Conservation (phyloP, 2,113 vertebrate species). For the Malurus alboscapulatus region DNA sequence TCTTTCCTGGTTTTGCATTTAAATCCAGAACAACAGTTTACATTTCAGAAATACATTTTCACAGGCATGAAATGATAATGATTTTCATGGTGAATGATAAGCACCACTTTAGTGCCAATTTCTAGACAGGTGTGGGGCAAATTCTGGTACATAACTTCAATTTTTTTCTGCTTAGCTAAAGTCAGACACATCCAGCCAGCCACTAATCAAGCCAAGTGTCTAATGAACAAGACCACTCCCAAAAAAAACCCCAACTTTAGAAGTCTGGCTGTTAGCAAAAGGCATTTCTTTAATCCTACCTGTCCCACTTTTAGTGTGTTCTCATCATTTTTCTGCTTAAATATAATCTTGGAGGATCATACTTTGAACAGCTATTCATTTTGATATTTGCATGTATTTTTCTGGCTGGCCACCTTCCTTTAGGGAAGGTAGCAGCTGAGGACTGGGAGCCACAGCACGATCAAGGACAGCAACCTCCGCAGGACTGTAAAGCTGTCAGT, state of each 20-base stretch:
- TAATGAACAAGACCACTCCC: not conserved
- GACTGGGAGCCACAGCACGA: not conserved
- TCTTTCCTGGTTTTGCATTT: not conserved
- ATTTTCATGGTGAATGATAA: not conserved
- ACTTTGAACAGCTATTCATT: not conserved
- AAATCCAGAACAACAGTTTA: not conserved
- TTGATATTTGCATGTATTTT: not conserved
- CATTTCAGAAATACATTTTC: not conserved
- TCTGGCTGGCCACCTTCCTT: not conserved
- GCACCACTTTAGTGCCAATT: not conserved
- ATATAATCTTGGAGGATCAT: not conserved
- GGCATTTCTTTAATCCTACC: constrained; percentile 10
- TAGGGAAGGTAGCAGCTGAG: not conserved
- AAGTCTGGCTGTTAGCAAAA: not conserved
- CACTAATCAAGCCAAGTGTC: not conserved
- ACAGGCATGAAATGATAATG: not conserved
- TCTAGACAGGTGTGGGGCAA: not conserved
- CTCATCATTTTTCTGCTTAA: constrained; percentile 24
- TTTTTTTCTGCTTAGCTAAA: not conserved
- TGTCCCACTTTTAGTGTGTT: not conserved
- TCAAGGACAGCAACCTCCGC: not conserved
- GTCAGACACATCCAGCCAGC: not conserved
- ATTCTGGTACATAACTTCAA: not conserved
- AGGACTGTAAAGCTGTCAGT: not conserved
- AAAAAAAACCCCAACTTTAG: not conserved